Evolutionary conservation across 2,888 invertebrate genomes (phyloP).

Genomic region (Mechanitis mazaeus): DNA sequence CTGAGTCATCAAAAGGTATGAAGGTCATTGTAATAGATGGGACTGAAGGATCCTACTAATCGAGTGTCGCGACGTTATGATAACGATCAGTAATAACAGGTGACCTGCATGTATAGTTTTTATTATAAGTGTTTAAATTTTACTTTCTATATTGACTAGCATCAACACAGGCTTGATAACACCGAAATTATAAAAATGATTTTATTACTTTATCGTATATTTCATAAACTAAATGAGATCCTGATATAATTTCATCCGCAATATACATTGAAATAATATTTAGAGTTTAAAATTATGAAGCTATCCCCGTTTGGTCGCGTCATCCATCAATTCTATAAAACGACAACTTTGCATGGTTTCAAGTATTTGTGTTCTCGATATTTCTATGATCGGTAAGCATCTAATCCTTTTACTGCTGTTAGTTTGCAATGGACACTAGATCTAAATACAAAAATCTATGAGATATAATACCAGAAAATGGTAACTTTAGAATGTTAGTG

Average conservation of each 20-base stretch:
- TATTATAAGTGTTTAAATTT: neutral
- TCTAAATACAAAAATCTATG: neutral
- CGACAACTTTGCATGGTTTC: constrained; percentile 64
- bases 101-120: neutral
- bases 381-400: constrained; percentile 52
- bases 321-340: constrained; percentile 44
- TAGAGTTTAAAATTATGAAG: constrained; percentile 25
- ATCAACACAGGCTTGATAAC: neutral
- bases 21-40: neutral
- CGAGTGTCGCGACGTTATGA: constrained; percentile 31
- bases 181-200: too few species aligned
- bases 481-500: neutral
- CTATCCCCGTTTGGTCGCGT: constrained; percentile 29
- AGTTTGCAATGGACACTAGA: neutral
- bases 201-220: too few species aligned
- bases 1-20: neutral
- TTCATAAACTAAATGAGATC: too few species aligned
- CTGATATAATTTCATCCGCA: neutral
- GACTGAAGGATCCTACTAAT: neutral
- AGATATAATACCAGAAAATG: too few species aligned
- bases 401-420: too few species aligned
- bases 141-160: constrained; percentile 8
- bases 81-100: constrained; percentile 33
- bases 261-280: constrained; percentile 2
- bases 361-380: constrained; percentile 52